phyloP scores from a whole-genome alignment of 30 jellyfish, hydroid and myxozoan species.

The Aurelia sp. region DNA sequence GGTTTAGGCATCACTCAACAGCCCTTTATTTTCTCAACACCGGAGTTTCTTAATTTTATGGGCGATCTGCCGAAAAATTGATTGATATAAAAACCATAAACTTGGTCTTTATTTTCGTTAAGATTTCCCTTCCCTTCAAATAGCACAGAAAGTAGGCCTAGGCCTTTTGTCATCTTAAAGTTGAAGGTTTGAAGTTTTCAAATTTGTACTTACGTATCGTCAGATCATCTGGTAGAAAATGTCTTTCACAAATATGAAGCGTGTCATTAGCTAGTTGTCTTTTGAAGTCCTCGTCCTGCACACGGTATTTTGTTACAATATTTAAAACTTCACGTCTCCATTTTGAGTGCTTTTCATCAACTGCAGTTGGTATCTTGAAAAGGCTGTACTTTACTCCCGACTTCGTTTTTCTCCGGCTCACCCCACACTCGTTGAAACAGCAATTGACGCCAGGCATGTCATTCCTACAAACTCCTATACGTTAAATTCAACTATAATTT shows the following conservation, averaged over 20 bases:
- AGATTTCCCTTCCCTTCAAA: no score
- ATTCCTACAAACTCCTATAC: not conserved
- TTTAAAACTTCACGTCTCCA: conserved; percentile 25
- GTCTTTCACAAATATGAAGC: conserved; percentile 28
- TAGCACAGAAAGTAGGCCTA: no score
- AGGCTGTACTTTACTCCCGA: conserved; percentile 24
- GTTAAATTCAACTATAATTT: not conserved
- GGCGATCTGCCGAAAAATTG: no score
- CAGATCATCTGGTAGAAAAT: conserved; percentile 6
- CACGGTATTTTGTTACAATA: conserved; percentile 6
- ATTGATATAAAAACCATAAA: no score
- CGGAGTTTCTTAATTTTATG: no score
- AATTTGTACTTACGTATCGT: not conserved
- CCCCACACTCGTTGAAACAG: conserved; percentile 33
- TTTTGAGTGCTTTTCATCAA: conserved; percentile 8
- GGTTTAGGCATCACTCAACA: no score
- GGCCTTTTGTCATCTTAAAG: no score
- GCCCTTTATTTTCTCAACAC: no score
- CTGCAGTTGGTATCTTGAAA: conserved; percentile 29
- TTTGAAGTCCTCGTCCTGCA: conserved; percentile 29
- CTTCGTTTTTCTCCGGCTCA: conserved; percentile 21
- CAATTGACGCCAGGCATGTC: conserved; percentile 23
- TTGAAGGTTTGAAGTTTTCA: not conserved
- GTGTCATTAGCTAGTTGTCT: conserved; percentile 7
- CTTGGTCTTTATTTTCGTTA: no score